Evolutionary conservation across 2,797 vertebrate species (phyloP), one percentile per base, ranked within the genome.

Genomic region (Fistularia commersonii): DNA sequence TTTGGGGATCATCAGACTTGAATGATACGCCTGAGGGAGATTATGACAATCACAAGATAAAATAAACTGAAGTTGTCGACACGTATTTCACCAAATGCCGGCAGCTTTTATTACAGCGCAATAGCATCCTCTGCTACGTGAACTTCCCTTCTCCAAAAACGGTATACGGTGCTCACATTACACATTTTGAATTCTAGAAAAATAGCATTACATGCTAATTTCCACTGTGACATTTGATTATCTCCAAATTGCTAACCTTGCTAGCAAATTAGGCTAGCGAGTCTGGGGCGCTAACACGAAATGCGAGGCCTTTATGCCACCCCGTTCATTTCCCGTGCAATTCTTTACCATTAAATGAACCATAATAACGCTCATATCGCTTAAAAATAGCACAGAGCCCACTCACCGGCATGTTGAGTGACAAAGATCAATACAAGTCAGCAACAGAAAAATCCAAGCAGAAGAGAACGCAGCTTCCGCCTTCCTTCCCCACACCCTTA

Each of bases 21-120:
- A 99, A 66, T 99, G 97, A 82, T 99, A 99, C 69, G 97, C 97
- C 97, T 99, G 51, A 36, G 1, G 15, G 4, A 35, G 9, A 5
- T 31, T 10, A 9, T 11, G 41, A 31, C 32, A 5, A 44, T 7
- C 14, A 11, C 9, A 2, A 36, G 36, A 54, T 36, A 33, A 11
- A 34, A 11, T 8, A n/a, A 51, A 51, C 3, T 34, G 12, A 11
- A 11, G 10, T 12, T 14, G 32, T 12, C 39, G 7, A 10, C 9
- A 33, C 13, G 34, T 5, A 15, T 48, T 3, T 10, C 35, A 13
- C 0, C 1, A n/a, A 42, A 32, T 10, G 23, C 31, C 32, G n/a
- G 43, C 23, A 23, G 6, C 23, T 45, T 7, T 11, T 8, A 45
- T 45, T 45, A 6, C n/a, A 8, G 8, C 32, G 23, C 23, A 23